Conservation (phyloP, 2,888 invertebrate genomes). For the Phortica okadai region DNA sequence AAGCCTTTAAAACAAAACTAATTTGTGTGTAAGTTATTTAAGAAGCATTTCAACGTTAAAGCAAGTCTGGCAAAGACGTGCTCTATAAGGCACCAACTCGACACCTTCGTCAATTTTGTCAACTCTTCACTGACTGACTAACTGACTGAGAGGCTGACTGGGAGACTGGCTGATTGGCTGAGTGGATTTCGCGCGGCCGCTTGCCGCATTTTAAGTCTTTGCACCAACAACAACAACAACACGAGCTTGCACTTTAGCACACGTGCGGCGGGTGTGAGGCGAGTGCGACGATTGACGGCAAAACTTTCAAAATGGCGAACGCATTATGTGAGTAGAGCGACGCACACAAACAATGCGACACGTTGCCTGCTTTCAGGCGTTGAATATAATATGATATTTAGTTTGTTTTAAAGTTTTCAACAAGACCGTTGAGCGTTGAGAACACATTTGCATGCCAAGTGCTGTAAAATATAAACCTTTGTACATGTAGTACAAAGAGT, state of each 20-base stretch:
- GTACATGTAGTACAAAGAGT: neutral
- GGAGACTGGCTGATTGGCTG: no score
- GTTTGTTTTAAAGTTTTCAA: slow-evolving; percentile 5
- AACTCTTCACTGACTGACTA: neutral
- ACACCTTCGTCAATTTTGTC: neutral
- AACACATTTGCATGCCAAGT: slow-evolving; percentile 13
- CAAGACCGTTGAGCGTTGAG: neutral
- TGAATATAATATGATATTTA: slow-evolving; percentile 19
- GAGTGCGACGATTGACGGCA: neutral
- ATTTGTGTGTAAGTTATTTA: neutral
- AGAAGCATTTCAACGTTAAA: neutral
- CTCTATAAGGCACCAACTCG: neutral
- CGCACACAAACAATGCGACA: slow-evolving; percentile 15
- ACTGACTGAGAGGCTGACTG: no score
- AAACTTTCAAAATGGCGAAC: neutral
- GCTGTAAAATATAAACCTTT: neutral
- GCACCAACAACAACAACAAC: neutral
- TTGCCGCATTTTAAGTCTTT: neutral
- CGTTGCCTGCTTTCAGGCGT: neutral
- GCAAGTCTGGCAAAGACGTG: neutral
- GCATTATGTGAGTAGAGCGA: neutral
- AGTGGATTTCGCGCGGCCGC: no score
- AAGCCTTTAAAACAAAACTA: slow-evolving; percentile 4
- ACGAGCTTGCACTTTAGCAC: neutral
- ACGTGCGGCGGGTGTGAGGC: neutral